Evolutionary conservation across 2,113 vertebrate genomes (phyloP), one percentile per base, ranked within the genome.

Genomic region (Psittacus erithacus): DNA sequence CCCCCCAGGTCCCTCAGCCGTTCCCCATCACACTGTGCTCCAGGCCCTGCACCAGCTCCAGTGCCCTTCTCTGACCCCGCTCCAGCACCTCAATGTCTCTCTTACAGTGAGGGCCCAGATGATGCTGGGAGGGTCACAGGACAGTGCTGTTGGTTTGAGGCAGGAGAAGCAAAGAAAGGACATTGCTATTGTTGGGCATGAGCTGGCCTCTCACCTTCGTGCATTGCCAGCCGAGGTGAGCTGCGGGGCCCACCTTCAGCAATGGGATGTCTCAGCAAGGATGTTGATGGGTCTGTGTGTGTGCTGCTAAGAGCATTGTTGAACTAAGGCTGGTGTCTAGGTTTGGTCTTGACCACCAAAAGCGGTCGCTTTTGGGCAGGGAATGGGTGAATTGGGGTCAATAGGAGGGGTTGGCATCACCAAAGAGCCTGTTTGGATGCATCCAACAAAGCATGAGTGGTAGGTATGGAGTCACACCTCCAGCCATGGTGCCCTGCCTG

Each of bases 351-450:
- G 20, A 35, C 57, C 22, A 59, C 57, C 57, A 59, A 59, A 9
- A 59, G 33, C 0, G 0, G 16, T 23, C 5, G 0, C 28, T 75
- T 11, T 44, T 46, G 39, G 50, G 6, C 7, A 2, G 41, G 46
- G 5, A 17, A 13, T 73, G 47, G 0, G 11, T 27, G 53, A 49
- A 5, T 0, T 33, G 24, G 33, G 25, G 27, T 46, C 41, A 18
- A 2, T 1, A 4, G 82, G 55, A 38, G 35, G 57, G 44, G 25
- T 2, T 11, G 3, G 46, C 13, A 3, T 33, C 60, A 17, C 31
- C 31, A 9, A 0, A 4, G 38, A 84, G 17, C 22, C 25, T 17
- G 1, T 47, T 33, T 17, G 57, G 64, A 16, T 62, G 64, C 27
- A 78, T 73, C 63, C 59, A 33, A 59, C 68, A 57, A 55, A 55